Percentiles rank a stretch among this genome's conserved stretches.
Conservation (phyloP, 2,113 vertebrate genomes). For the Falco punctatus region DNA sequence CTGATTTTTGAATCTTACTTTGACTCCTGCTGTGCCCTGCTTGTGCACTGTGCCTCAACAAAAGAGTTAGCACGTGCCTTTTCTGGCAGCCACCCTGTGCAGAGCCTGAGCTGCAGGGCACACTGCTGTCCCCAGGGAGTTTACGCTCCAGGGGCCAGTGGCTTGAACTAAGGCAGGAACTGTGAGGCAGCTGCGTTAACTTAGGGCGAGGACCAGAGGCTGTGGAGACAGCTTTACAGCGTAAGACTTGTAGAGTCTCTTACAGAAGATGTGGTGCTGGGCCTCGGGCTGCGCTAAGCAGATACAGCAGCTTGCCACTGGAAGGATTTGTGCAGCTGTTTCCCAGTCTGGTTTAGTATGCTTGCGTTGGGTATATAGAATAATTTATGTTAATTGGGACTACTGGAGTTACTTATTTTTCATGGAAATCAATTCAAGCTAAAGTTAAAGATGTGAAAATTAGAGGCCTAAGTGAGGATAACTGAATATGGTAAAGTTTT, state of each 20-base stretch:
- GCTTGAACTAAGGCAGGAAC: not conserved
- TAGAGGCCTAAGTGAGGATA: not conserved
- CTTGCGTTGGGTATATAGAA: not conserved
- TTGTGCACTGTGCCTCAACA: not conserved
- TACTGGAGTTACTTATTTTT: not conserved
- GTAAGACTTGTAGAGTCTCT: not conserved
- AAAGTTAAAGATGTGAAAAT: not conserved
- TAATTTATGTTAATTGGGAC: not conserved
- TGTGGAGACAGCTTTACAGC: not conserved
- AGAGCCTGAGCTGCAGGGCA: not conserved
- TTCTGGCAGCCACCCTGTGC: not conserved
- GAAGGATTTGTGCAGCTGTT: not conserved
- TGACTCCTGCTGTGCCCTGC: not conserved
- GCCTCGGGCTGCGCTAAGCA: fast-evolving
- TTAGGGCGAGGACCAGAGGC: not conserved
- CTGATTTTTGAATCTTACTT: not conserved
- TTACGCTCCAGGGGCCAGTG: fast-evolving
- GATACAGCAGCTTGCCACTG: fast-evolving
- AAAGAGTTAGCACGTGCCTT: fast-evolving
- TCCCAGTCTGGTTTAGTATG: not conserved
- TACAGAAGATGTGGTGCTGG: not conserved
- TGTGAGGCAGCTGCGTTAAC: not conserved
- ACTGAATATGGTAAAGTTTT: not conserved
- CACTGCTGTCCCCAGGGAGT: not conserved
- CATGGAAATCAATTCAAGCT: not conserved